Conservation (phyloP, 2,113 vertebrate species). For the Atractosteus spatula region DNA sequence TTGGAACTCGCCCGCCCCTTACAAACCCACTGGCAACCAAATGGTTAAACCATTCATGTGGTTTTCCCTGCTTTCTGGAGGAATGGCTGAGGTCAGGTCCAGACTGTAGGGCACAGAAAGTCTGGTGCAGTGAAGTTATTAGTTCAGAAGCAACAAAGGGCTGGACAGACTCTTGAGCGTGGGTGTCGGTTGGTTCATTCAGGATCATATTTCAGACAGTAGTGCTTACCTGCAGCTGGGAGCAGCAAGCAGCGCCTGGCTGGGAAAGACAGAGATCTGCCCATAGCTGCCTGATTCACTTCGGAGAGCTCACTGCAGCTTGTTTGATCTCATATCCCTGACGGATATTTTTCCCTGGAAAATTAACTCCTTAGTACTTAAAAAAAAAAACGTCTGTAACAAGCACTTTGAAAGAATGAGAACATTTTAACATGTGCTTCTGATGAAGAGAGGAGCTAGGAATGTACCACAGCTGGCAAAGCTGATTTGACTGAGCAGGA, state of each 20-base stretch:
- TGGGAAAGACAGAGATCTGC: neutral
- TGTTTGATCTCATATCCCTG: neutral
- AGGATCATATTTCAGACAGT: constrained; percentile 15
- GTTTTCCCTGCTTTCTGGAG: neutral
- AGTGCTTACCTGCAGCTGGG: constrained; percentile 7
- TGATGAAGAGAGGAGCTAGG: neutral
- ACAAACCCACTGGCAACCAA: neutral
- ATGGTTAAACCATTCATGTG: constrained; percentile 1
- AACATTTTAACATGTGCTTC: neutral
- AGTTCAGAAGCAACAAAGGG: constrained; percentile 8
- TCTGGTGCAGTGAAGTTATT: neutral
- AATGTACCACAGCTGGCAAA: constrained; percentile 4
- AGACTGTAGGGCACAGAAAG: neutral
- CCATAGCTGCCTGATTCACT: neutral
- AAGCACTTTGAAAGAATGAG: neutral
- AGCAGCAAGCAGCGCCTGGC: neutral
- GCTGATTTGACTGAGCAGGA: neutral
- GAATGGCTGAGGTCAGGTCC: neutral
- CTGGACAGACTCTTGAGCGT: neutral
- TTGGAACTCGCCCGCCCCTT: neutral
- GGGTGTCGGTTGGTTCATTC: neutral
- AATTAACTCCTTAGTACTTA: too few species aligned
- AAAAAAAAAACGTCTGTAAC: too few species aligned
- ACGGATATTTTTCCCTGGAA: too few species aligned
- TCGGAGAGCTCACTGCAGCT: neutral